phyloP scores from a whole-genome alignment of 2,797 vertebrate species.

The Anabas testudineus region DNA sequence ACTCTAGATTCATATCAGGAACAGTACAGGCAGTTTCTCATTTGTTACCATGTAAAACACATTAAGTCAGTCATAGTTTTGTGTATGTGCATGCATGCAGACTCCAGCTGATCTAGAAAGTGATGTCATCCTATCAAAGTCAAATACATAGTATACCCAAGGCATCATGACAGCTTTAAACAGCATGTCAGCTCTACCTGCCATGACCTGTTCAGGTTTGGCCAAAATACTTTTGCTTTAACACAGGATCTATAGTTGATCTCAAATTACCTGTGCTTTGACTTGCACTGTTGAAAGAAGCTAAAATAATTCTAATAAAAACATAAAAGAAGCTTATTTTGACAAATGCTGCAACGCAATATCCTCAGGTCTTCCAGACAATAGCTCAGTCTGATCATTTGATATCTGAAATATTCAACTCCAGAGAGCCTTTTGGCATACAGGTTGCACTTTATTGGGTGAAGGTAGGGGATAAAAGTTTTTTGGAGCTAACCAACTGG shows the following conservation, averaged over 20 bases:
- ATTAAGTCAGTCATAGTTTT: no score
- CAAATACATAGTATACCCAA: slow-evolving; percentile 15
- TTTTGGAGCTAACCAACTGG: slow-evolving; percentile 62
- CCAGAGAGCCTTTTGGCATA: slow-evolving; percentile 61
- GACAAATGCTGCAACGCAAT: slow-evolving; percentile 54
- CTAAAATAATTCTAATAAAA: slow-evolving; percentile 58
- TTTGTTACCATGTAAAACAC: not conserved
- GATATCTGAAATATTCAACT: slow-evolving; percentile 57
- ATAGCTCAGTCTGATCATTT: slow-evolving; percentile 55
- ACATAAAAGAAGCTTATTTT: slow-evolving; percentile 64
- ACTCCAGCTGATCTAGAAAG: slow-evolving; percentile 20
- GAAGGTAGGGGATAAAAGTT: slow-evolving; percentile 45
- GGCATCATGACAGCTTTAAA: slow-evolving; percentile 43
- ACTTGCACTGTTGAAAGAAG: slow-evolving; percentile 48
- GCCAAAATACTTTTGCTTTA: slow-evolving; percentile 49
- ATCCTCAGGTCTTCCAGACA: slow-evolving; percentile 48
- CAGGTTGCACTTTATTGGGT: slow-evolving; percentile 45
- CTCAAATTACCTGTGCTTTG: slow-evolving; percentile 45
- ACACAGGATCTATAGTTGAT: slow-evolving; percentile 46
- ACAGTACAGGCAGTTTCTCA: not conserved
- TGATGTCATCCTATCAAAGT: slow-evolving; percentile 56
- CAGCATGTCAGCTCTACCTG: slow-evolving; percentile 40
- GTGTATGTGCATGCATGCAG: no score
- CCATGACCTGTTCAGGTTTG: slow-evolving; percentile 64
- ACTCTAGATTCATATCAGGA: no score